Evolutionary conservation across 2,888 invertebrate species (phyloP), one percentile per base, ranked within the genome.

Genomic region (Cryptocheilus praepositus): DNA sequence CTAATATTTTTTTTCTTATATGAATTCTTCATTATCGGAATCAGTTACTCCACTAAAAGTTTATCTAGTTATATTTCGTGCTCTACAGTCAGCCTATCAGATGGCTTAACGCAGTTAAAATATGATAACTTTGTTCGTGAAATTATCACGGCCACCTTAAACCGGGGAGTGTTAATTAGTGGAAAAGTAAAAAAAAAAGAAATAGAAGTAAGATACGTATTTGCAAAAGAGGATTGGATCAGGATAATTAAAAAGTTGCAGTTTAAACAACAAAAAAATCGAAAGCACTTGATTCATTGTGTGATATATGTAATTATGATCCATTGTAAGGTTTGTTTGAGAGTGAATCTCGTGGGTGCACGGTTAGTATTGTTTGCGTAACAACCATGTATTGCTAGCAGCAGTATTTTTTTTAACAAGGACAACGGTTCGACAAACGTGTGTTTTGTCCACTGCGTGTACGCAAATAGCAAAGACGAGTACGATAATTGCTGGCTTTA

Each of bases 1-100:
- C 64, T 67, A 3, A 69, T 69, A 68, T 43, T 55, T 52, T 43
- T 67, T 67, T 78, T 65, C 64, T 67, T 79, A 65, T 56, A 71
- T 67, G 52, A 64, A 68, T 67, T 67, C 45, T 60, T 45, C 57
- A 46, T 71, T 61, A 66, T 64, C 36, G 52, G 49, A 65, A 53
- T 64, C 61, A 55, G 62, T 57, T 53, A 45, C 59, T 62, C 56
- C 62, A 67, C 57, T 15, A 16, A 44, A 25, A 63, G 54, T 63
- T 62, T 70, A 66, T 59, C 46, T 67, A 69, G 58, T 44, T 69
- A 51, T 61, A 57, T 43, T 61, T 69, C 57, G 57, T 61, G 69
- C 62, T 69, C 61, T 67, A 61, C 8, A 61, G n/a, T n/a, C n/a
- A n/a, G 58, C 61, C 61, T 67, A 61, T 36, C 7, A 43, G 58